Evolutionary conservation across 92 coral and sea anemone species (phyloP), one percentile per base, ranked within the genome.

Genomic region (Siderastrea siderea): DNA sequence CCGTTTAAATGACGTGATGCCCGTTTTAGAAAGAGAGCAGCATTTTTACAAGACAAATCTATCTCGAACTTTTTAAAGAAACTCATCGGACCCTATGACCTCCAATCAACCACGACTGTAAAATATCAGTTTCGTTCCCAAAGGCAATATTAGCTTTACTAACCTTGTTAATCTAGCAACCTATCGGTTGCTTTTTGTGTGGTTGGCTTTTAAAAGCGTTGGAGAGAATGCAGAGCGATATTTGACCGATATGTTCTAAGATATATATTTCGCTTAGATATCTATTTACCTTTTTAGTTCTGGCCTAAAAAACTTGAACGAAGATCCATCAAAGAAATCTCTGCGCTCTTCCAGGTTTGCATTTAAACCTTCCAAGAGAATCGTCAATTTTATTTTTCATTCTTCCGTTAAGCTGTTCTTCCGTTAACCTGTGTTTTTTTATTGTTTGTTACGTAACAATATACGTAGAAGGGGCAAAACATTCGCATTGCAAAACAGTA

Each of bases 361-460:
- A 74, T 10, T 26, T 26, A 14, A 12, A 14, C 43, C 14, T 7
- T 53, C 12, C 8, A n/a, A 58, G 12, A 49, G 74, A 80, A 80
- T 26, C 57, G 17, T 51, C 50, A 14, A 17, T 13, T n/a, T 3
- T 51, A 9, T 47, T 43, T 45, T 48, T 38, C 8, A 26, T 49
- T 1, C 43, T 43, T 54, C 66, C 51, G 74, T 80, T 10, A 17
- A 16, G 15, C 6, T 3, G 38, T 26, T 26, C 38, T 26, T 26
- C 38, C 38, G 38, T 26, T 14, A 14, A 7, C 8, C 6, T 0
- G 55, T 5, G 8, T 54, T 49, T 52, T 65, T 49, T 80, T 38
- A 11, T 38, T 66, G 71, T 38, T 48, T 53, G 54, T 71, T 82
- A n/a, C 50, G 69, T 70, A 70, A 82, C 16, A 11, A 68, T 68